Evolutionary conservation across 1,140 invertebrate species (phyloP), one percentile per base, ranked within the genome.

Genomic region (Hetaerina americana): DNA sequence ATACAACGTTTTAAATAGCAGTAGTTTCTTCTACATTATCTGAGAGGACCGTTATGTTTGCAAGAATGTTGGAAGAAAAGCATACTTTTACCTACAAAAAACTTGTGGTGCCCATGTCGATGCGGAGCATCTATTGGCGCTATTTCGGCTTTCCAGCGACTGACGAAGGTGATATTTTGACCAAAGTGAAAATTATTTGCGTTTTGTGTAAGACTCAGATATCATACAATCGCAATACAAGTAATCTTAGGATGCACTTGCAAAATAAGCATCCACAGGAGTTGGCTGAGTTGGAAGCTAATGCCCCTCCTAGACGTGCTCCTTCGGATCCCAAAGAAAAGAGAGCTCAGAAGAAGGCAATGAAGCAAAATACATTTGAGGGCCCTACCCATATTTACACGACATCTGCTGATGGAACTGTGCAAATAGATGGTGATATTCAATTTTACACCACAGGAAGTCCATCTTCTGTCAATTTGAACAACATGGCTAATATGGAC

Each of bases 61-160:
- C 40, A 18, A 57, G 40, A n/a, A 57, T 57, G 40, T 57, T 57
- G 40, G 40, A 57, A 57, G 40, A 57, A 57, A 57, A 57, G 40
- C 40, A 57, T 57, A 57, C 40, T 57, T 57, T 18, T 57, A 57
- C 40, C 22, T 57, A 57, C 40, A 57, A 57, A 57, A 57, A 57
- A 57, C 75, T 86, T 5, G 84, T 86, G 8, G 85, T 86, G 10
- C 85, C 85, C 5, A 81, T 81, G 73, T 81, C 84, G 0, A 88
- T 87, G 87, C 79, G 87, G 71, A 87, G 85, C 74, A 85, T 86
- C 66, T 88, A 87, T 76, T 88, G 87, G 87, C 86, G 86, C 74
- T 86, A 85, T 76, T 88, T 87, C 78, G 87, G 87, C 18, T 88
- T 88, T 79, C 87, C 87, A 66, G 87, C 86, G 0, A 84, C 83